These are phyloP conservation scores for Acutogordius australiensis DNA, from an alignment of 2,888 invertebrate genomes.

Conservation along the genomic window DNA sequence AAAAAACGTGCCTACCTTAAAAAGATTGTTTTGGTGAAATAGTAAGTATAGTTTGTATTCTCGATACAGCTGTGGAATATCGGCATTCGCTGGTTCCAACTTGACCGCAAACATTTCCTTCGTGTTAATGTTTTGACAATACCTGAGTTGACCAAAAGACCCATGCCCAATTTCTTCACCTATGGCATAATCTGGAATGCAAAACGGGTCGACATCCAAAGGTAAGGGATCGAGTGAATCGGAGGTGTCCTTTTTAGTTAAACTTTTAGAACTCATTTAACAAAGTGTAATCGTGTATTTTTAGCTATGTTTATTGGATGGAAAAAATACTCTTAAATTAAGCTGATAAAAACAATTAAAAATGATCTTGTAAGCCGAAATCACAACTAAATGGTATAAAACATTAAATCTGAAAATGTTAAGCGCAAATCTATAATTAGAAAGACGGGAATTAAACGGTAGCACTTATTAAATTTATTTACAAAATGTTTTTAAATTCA, in stretches of 20 bases:
- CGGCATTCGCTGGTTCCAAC: background rate
- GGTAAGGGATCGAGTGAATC: background rate
- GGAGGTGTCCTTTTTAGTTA: background rate
- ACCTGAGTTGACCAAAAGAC: background rate
- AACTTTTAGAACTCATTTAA: constrained; percentile 10
- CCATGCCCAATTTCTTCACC: constrained; percentile 7
- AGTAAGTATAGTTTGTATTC: background rate
- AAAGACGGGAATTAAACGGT: too few relatives aligned
- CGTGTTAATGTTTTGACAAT: background rate
- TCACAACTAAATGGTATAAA: too few relatives aligned
- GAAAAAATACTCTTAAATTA: too few relatives aligned
- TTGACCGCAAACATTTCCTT: background rate
- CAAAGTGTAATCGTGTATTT: too few relatives aligned
- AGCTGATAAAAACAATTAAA: too few relatives aligned
- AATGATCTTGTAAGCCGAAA: too few relatives aligned
- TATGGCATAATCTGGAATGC: constrained; percentile 2
- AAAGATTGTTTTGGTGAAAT: background rate
- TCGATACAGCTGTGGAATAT: constrained; percentile 2
- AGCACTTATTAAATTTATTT: too few relatives aligned
- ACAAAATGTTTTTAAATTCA: too few relatives aligned
- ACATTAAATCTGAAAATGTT: too few relatives aligned
- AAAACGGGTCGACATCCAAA: background rate
- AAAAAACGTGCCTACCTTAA: too few relatives aligned
- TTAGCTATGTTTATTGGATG: too few relatives aligned
- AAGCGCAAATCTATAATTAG: too few relatives aligned